Conservation (phyloP, 2,797 vertebrate genomes). For the Hydrophis major region DNA sequence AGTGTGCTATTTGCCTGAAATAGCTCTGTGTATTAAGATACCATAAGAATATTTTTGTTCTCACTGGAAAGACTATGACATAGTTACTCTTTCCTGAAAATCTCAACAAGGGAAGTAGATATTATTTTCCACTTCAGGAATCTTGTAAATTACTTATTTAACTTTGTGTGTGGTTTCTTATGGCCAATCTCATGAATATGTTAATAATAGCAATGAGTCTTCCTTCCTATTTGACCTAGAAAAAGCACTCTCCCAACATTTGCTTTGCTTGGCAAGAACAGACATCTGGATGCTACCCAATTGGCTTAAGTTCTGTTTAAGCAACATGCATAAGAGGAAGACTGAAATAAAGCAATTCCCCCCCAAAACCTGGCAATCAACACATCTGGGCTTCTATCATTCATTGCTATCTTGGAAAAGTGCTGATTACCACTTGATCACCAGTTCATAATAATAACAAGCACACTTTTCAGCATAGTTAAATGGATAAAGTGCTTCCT, state of each 20-base stretch:
- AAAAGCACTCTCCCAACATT: conserved; percentile 9
- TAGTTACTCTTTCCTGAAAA: neutral
- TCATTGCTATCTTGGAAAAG: neutral
- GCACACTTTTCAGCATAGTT: neutral
- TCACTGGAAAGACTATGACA: neutral
- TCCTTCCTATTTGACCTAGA: neutral
- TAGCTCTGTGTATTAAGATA: neutral
- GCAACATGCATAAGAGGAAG: neutral
- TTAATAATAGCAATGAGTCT: neutral
- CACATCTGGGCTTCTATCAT: neutral
- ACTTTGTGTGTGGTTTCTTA: conserved; percentile 12
- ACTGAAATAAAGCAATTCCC: neutral
- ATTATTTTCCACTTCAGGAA: neutral
- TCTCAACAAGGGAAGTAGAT: neutral
- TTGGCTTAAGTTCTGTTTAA: conserved; percentile 3
- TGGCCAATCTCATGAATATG: neutral
- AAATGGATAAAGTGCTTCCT: neutral
- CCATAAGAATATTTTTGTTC: neutral
- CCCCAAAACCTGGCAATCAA: neutral
- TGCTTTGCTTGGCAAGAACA: neutral
- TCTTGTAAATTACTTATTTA: neutral
- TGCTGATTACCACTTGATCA: neutral
- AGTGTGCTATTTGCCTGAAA: neutral
- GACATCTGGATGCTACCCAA: neutral
- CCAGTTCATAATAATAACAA: neutral